Conservation (phyloP, 2,888 invertebrate species). For the Trachelus stipa region DNA sequence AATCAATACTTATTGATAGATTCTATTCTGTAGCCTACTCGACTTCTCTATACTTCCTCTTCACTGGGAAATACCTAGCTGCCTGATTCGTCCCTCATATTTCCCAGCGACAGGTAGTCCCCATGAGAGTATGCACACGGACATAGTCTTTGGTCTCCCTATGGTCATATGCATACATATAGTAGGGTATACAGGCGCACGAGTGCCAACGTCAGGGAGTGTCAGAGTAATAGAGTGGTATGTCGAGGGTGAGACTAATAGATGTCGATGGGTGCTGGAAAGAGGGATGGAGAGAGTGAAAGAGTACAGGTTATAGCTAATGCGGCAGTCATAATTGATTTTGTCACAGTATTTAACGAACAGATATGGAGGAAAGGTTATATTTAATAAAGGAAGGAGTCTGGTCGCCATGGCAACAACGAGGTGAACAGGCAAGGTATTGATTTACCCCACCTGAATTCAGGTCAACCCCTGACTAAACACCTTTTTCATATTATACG, state of each 20-base stretch:
- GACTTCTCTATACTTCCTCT: background rate
- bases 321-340: constrained; percentile 43
- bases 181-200: background rate
- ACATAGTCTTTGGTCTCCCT: background rate
- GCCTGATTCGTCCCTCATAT: background rate
- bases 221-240: background rate
- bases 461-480: constrained; percentile 66
- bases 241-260: background rate
- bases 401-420: constrained; percentile 63
- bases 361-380: constrained; percentile 35
- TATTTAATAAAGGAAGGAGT: constrained; percentile 64
- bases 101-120: background rate
- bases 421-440: constrained; percentile 62
- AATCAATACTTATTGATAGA: background rate
- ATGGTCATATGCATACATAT: background rate
- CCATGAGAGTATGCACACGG: background rate
- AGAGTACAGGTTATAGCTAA: constrained; percentile 55
- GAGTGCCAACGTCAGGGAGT: background rate
- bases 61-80: background rate
- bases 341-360: background rate
- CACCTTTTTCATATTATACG: constrained; percentile 55
- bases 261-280: background rate
- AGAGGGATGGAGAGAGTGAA: background rate
- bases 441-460: constrained; percentile 66
- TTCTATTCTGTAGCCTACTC: background rate